phyloP scores from a whole-genome alignment of 1,140 invertebrate genomes.

The Eriocheir sinensis region DNA sequence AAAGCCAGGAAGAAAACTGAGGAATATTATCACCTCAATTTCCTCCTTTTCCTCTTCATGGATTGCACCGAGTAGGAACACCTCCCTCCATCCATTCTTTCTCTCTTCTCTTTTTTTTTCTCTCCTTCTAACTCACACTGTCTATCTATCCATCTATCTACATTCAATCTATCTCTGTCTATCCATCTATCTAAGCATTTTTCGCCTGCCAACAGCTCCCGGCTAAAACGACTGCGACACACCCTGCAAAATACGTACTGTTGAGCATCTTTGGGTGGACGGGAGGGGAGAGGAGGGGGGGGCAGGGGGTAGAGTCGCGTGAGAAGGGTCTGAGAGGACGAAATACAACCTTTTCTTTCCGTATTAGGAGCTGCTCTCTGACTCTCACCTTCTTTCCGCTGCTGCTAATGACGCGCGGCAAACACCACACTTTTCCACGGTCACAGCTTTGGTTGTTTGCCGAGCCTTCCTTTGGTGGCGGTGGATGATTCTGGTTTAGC shows the following conservation, averaged over 20 bases:
- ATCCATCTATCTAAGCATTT: too few species aligned
- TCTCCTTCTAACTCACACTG: too few species aligned
- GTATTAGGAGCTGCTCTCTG: neutral
- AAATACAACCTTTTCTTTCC: constrained; percentile 25
- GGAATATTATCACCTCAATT: neutral
- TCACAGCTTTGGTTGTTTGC: constrained; percentile 4
- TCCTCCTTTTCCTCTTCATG: neutral
- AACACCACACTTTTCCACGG: neutral
- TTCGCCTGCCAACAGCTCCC: too few species aligned
- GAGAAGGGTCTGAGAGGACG: too few species aligned
- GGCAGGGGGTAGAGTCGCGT: neutral
- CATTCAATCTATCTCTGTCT: too few species aligned
- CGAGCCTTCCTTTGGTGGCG: neutral
- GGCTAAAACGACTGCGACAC: constrained; percentile 21
- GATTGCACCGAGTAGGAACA: too few species aligned
- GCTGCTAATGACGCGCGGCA: constrained; percentile 11
- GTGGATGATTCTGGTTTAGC: neutral
- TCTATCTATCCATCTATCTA: too few species aligned
- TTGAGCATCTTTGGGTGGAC: neutral
- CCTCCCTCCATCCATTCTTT: neutral
- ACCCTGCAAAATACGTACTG: neutral
- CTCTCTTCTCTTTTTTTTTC: too few species aligned
- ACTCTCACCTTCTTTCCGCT: neutral
- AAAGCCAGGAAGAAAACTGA: neutral
- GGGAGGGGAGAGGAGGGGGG: neutral